Conservation (phyloP, 2,113 vertebrate species). For the Micronycteris hirsuta region DNA sequence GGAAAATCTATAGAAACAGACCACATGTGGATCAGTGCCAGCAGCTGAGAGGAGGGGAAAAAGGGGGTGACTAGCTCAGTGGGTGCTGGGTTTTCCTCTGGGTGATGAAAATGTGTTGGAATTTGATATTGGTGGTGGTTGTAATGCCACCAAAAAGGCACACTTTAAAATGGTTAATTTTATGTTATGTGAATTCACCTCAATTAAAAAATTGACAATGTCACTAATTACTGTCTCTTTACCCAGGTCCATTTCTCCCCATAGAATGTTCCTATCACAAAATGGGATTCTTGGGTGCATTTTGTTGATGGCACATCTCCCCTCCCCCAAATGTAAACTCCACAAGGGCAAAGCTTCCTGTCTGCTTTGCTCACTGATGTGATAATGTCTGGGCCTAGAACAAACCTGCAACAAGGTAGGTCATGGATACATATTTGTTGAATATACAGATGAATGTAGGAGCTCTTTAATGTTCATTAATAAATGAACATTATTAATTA, state of each 20-base stretch:
- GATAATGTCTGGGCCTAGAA: neutral
- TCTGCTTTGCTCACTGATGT: neutral
- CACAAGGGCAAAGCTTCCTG: neutral
- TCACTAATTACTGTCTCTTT: neutral
- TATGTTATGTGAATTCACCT: neutral
- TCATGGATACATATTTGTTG: neutral
- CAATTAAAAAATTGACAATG: neutral
- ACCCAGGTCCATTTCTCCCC: neutral
- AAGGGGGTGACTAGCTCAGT: accelerated
- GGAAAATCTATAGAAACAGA: neutral
- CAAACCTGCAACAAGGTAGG: neutral
- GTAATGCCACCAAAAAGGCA: neutral
- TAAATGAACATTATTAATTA: too few species aligned
- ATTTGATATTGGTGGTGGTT: neutral
- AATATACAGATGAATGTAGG: neutral
- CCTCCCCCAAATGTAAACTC: neutral
- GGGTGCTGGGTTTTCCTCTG: neutral
- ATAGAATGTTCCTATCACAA: too few species aligned
- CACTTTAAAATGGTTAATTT: neutral
- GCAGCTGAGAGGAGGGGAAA: too few species aligned
- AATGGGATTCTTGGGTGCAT: accelerated
- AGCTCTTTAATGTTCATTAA: neutral
- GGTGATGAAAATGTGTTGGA: neutral
- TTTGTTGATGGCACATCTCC: neutral
- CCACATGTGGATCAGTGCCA: neutral